Conservation (phyloP, 2,113 vertebrate genomes). For the Mobula hypostoma region DNA sequence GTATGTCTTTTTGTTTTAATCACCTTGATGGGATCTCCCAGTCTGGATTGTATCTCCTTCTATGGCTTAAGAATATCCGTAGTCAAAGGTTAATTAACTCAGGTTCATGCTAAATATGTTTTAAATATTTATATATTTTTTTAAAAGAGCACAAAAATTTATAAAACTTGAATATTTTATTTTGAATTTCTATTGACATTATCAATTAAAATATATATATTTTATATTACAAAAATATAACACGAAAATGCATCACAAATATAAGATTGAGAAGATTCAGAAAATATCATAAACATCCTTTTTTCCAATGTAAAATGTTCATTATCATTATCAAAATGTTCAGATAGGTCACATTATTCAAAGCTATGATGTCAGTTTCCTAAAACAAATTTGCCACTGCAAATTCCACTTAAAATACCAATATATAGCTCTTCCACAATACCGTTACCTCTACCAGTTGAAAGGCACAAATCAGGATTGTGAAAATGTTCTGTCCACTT, state of each 20-base stretch:
- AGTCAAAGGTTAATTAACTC: not conserved
- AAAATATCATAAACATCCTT: not conserved
- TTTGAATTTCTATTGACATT: conserved; percentile 21
- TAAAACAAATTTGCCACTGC: not conserved
- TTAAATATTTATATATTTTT: not conserved
- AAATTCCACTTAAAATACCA: not conserved
- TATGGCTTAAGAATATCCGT: not conserved
- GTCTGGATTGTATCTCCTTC: not conserved
- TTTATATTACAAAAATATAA: conserved; percentile 29
- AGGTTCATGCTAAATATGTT: not conserved
- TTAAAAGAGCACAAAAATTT: not conserved
- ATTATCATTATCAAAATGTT: not conserved
- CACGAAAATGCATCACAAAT: not conserved
- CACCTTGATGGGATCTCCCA: not conserved
- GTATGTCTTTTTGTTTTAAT: not conserved
- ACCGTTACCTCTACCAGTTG: not conserved
- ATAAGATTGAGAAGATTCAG: not conserved
- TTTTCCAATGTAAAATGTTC: not conserved
- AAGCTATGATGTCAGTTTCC: not conserved
- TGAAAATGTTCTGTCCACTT: not conserved
- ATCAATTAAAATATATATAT: conserved; percentile 18
- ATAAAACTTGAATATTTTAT: conserved; percentile 31
- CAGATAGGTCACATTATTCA: not conserved
- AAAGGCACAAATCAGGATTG: not conserved
- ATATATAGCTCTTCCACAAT: not conserved